Evolutionary conservation across 2,888 invertebrate species (phyloP), one percentile per base, ranked within the genome.

Genomic region (Amphiduros pacificus): DNA sequence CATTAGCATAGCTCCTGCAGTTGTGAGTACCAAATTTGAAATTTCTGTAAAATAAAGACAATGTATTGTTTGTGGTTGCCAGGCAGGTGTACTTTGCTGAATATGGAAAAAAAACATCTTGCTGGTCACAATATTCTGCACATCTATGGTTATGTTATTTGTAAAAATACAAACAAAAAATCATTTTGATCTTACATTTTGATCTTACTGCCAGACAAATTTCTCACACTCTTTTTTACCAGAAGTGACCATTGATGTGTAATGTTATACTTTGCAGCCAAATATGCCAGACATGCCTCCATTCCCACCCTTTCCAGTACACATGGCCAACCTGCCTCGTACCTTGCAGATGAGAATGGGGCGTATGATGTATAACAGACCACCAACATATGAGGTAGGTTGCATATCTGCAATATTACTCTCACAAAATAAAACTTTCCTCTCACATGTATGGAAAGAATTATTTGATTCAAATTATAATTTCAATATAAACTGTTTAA

Each of bases 331-430:
- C 60, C 62, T 77, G 55, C 76, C 77, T 49, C 70, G 76, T 53
- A 76, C 76, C 62, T 72, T 75, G 65, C 73, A 73, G 74, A 85
- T 88, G 81, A 86, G 89, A 11, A 61, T 64, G 61, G 61, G 61
- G 6, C 48, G 64, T 54, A 87, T 88, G 70, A 87, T 88, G 68
- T 86, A 88, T 70, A 87, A 87, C 73, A 85, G 88, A 55, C 84
- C 86, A 48, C 77, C 74, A 5, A 73, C 75, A 17, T 74, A 74
- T 63, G 77, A 77, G 74, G 76, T 77, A 65, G 20, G 60, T 54
- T 5, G 14, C 36, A 20, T 9, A n/a, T 36, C 4, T 41, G 20
- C 3, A 31, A n/a, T 22, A 11, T 36, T 17, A 36, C 36, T 36
- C 9, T 11, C 36, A 36, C 36, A 36, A 17, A 36, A 36, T 17